phyloP scores from a whole-genome alignment of 2,888 invertebrate species.

The Elaeidobius kamerunicus region DNA sequence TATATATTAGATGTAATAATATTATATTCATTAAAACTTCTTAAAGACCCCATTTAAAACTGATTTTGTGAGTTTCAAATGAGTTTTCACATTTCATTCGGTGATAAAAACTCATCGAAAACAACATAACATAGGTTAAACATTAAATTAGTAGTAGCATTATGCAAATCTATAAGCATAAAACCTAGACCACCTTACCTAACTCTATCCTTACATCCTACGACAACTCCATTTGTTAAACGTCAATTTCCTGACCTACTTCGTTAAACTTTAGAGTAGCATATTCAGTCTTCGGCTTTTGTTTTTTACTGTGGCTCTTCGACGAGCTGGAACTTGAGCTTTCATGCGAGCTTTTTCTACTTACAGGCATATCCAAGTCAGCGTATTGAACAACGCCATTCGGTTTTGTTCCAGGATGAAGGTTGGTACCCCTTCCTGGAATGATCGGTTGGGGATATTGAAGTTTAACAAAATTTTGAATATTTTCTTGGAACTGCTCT shows the following conservation, averaged over 20 bases:
- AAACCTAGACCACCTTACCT: constrained; percentile 35
- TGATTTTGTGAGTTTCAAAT: no score
- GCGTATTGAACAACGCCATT: constrained; percentile 51
- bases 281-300: constrained; percentile 57
- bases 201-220: constrained; percentile 9
- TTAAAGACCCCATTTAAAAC: no score
- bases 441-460: constrained; percentile 49
- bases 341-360: constrained; percentile 37
- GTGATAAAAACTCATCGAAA: no score
- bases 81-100: no score
- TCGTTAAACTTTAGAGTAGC: constrained; percentile 65
- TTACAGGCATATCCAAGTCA: constrained; percentile 49
- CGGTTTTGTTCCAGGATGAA: constrained; percentile 35
- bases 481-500: constrained; percentile 45
- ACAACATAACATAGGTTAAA: no score
- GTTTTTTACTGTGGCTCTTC: constrained; percentile 42
- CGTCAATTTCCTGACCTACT: constrained; percentile 65
- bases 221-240: constrained; percentile 51
- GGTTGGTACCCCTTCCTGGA: constrained; percentile 4
- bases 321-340: constrained; percentile 30
- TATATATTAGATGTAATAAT: no score
- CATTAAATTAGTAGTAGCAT: no score
- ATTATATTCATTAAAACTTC: no score
- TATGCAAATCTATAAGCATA: no score
- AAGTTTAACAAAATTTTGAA: constrained; percentile 48